Evolutionary conservation across 1,140 invertebrate genomes (phyloP), one percentile per base, ranked within the genome.

Genomic region (Steinernema feltiae): DNA sequence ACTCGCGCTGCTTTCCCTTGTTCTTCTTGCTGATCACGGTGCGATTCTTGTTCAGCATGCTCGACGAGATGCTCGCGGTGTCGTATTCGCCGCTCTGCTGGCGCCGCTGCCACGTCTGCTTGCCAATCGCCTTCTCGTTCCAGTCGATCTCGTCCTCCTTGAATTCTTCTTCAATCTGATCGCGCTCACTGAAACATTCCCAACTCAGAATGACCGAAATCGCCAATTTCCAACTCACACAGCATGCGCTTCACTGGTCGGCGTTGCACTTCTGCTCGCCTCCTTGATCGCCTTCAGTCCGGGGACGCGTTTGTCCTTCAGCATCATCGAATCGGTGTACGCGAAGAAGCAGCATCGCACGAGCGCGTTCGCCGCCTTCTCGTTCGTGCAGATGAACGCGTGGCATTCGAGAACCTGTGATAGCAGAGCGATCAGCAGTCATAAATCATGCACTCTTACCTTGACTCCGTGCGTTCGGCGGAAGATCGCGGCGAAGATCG

Each of bases 391-490:
- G 82, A 99, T 94, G 87, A 99, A 99, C 30, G 94, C 94, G 88
- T 99, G 96, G 89, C 97, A 99, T 88, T 99, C 97, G 15, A 99
- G 89, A 18, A 99, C 87, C 78, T 84, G 27, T 35, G n/a, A n/a
- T n/a, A n/a, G n/a, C n/a, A n/a, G n/a, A n/a, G n/a, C n/a, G n/a
- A n/a, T n/a, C n/a, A n/a, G n/a, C n/a, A n/a, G 53, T 63, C 53
- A 17, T 63, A 15, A n/a, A 3, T 63, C 7, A 15, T 7, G 7
- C 24, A 3, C 24, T 17, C 12, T 53, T 30, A 82, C 94, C 89
- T 98, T 98, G 79, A 98, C 96, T n/a, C 97, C 96, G 7, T 93
- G 93, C 1, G 95, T 97, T 48, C 96, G 90, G 32, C 96, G 90
- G 48, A 98, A 88, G 69, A 99, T 97, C 74, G 94, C 94, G 32